These are phyloP conservation scores for Eulemur mongoz DNA, from an alignment of 2,797 vertebrate species.

Conservation along the genomic window DNA sequence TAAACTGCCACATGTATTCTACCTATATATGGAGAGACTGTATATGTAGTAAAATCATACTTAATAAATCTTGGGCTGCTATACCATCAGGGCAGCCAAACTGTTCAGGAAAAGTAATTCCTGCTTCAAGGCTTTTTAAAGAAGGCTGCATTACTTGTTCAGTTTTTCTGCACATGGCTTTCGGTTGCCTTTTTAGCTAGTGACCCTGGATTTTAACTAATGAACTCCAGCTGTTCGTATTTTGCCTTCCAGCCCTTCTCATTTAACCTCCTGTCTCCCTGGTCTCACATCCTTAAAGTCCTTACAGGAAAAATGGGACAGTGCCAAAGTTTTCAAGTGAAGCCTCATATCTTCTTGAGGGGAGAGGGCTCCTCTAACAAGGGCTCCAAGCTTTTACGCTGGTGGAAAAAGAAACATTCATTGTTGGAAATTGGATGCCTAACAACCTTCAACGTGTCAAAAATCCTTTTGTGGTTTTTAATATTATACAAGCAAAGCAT, in stretches of 20 bases:
- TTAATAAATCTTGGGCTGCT: conserved; percentile 15
- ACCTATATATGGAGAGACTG: not conserved
- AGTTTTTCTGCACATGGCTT: conserved; percentile 56
- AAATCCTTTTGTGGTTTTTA: conserved; percentile 69
- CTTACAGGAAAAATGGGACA: conserved; percentile 64
- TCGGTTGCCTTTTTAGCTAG: conserved; percentile 65
- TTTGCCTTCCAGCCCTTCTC: conserved; percentile 68
- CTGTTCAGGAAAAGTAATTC: conserved; percentile 48
- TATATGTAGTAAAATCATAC: not conserved
- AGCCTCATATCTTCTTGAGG: conserved; percentile 51
- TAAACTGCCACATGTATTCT: not conserved
- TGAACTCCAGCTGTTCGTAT: conserved; percentile 75
- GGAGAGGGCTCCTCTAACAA: conserved; percentile 23
- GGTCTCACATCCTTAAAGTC: conserved; percentile 65
- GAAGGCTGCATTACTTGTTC: conserved; percentile 29
- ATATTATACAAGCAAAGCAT: conserved; percentile 57
- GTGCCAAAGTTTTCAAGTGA: conserved; percentile 65
- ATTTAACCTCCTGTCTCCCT: conserved; percentile 68
- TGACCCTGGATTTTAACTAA: conserved; percentile 75
- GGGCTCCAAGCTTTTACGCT: not conserved
- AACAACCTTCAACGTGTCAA: conserved; percentile 57
- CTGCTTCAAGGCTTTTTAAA: conserved; percentile 42
- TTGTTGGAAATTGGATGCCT: conserved; percentile 56
- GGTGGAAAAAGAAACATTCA: conserved; percentile 55
- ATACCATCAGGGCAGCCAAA: not conserved